Evolutionary conservation across 2,888 invertebrate genomes (phyloP).

Genomic region (Pteria penguin): DNA sequence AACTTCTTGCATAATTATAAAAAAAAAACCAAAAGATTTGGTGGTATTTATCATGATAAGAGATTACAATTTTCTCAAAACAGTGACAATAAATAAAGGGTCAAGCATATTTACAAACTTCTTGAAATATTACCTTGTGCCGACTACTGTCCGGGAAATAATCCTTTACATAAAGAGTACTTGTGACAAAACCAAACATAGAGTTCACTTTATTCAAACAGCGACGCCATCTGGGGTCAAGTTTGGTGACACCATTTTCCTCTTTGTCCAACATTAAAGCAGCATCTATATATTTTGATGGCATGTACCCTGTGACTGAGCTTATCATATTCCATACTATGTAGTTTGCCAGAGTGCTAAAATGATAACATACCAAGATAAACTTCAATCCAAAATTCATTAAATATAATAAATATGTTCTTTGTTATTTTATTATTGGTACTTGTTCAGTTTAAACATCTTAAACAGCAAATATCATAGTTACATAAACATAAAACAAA

Average conservation of each 20-base stretch:
- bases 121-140: constrained; percentile 55
- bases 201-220: constrained; percentile 59
- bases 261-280: constrained; percentile 55
- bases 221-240: constrained; percentile 62
- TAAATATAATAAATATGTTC: no score
- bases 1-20: no score
- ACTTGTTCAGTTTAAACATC: no score
- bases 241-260: constrained; percentile 55
- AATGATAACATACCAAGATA: no score
- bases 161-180: constrained; percentile 68
- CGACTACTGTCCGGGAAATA: constrained; percentile 64
- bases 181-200: constrained; percentile 64
- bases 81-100: no score
- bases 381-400: no score
- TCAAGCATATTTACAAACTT: neutral
- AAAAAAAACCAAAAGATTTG: no score
- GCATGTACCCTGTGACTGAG: constrained; percentile 55
- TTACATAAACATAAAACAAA: no score
- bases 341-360: constrained; percentile 70
- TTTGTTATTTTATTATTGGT: no score
- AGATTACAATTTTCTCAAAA: no score
- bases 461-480: no score
- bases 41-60: no score
- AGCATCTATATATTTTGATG: constrained; percentile 55
- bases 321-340: constrained; percentile 63